A percentile compares a stretch with the other conserved stretches of the same genome.
Evolutionary conservation across 2,888 invertebrate genomes (phyloP).

Genomic region (Sphaerophoria rueppellii): DNA sequence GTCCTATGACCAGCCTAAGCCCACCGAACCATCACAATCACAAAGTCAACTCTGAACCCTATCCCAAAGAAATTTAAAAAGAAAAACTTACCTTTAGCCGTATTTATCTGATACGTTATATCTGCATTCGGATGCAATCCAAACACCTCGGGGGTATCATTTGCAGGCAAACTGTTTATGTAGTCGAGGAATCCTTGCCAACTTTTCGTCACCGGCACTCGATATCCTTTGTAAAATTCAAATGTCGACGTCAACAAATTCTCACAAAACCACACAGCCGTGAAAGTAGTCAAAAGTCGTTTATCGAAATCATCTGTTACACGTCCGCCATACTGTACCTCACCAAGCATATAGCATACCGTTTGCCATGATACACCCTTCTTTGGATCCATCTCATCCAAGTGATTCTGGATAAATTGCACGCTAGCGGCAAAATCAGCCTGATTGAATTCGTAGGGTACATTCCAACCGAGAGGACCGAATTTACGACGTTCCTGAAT

Average conservation of each 20-base stretch:
- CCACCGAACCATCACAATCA: not conserved
- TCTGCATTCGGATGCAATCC: conserved; percentile 98
- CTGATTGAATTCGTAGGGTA: conserved; percentile 97
- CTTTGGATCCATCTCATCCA: conserved; percentile 98
- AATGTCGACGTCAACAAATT: conserved; percentile 92
- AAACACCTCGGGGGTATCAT: conserved; percentile 97
- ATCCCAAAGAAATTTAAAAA: not conserved
- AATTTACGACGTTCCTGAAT: conserved; percentile 97
- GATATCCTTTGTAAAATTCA: conserved; percentile 96
- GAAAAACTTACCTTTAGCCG: conserved; percentile 88
- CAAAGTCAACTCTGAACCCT: not conserved
- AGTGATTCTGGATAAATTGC: conserved; percentile 97
- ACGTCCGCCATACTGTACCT: conserved; percentile 93
- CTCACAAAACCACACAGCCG: conserved; percentile 97
- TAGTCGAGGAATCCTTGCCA: conserved; percentile 92
- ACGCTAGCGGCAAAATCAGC: conserved; percentile 97
- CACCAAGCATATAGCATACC: conserved; percentile 98
- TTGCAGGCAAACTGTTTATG: conserved; percentile 91
- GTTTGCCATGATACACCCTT: conserved; percentile 99
- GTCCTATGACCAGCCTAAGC: not conserved
- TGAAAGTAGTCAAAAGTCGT: conserved; percentile 94
- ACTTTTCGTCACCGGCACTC: conserved; percentile 92
- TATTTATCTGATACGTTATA: conserved; percentile 98
- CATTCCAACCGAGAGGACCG: conserved; percentile 98
- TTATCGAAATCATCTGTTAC: conserved; percentile 99